Percentiles rank a stretch among this genome's conserved stretches.
phyloP scores from a whole-genome alignment of 1,140 invertebrate species.

The Adelges cooleyi region DNA sequence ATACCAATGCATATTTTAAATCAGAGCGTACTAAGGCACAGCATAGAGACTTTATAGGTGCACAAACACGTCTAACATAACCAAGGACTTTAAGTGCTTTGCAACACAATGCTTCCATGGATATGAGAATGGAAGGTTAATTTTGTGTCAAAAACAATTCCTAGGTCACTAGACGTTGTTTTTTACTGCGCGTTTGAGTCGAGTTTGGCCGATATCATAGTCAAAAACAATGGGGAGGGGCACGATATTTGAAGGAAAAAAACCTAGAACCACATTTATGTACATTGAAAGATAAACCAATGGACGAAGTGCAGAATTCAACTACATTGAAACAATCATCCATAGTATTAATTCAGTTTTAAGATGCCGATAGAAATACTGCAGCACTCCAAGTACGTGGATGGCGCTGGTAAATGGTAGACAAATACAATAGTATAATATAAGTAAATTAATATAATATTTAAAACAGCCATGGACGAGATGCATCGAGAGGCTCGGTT shows the following conservation, averaged over 20 bases:
- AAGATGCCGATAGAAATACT: no score
- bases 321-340: no score
- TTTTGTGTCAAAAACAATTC: not conserved
- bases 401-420: no score
- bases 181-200: not conserved
- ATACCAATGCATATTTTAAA: not conserved
- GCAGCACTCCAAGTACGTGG: no score
- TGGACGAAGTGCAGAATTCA: no score
- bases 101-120: not conserved
- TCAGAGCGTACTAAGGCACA: not conserved
- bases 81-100: not conserved
- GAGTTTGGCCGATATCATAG: no score
- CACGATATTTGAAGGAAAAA: not conserved
- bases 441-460: no score
- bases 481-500: no score
- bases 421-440: no score
- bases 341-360: no score
- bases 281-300: not conserved
- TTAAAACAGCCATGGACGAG: no score
- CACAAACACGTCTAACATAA: not conserved
- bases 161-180: not conserved
- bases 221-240: not conserved
- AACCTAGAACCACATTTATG: not conserved
- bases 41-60: not conserved
- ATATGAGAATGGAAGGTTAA: not conserved